These are phyloP conservation scores for Stictocephala bisonia DNA, from an alignment of 2,888 invertebrate genomes.

Conservation along the genomic window DNA sequence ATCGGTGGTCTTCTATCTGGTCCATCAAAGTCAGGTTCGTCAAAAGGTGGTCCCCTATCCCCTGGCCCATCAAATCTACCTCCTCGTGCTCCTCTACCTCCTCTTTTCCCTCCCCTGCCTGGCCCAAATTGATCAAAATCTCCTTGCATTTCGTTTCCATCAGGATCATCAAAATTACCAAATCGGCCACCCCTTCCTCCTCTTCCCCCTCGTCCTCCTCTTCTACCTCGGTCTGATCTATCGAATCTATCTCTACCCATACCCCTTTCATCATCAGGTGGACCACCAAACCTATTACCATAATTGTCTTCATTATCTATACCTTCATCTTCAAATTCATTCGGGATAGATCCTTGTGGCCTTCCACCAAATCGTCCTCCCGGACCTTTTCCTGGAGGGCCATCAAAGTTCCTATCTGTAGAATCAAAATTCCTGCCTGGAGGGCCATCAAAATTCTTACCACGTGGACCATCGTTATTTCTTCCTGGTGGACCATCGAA, in stretches of 20 bases:
- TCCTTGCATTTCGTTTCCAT: background rate
- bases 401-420: background rate
- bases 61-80: conserved; percentile 20
- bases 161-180: conserved; percentile 18
- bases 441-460: conserved; percentile 7
- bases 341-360: conserved; percentile 25
- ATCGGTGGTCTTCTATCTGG: conserved; percentile 9
- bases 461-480: background rate
- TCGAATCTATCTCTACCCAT: conserved; percentile 8
- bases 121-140: conserved; percentile 9
- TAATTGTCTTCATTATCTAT: conserved; percentile 19
- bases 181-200: conserved; percentile 15
- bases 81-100: conserved; percentile 4
- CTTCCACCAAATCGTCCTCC: conserved; percentile 44
- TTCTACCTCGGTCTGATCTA: conserved; percentile 21
- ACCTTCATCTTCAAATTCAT: conserved; percentile 31
- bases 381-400: conserved; percentile 27
- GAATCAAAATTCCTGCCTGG: conserved; percentile 29
- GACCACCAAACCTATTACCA: conserved; percentile 28
- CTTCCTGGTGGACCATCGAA: conserved; percentile 26
- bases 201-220: conserved; percentile 1
- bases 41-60: conserved; percentile 16
- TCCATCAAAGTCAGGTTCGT: conserved; percentile 35
- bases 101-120: conserved; percentile 26
- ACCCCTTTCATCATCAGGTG: conserved; percentile 16